Evolutionary conservation across 1,140 invertebrate species (phyloP).

Genomic region (Ceratina calcarata): DNA sequence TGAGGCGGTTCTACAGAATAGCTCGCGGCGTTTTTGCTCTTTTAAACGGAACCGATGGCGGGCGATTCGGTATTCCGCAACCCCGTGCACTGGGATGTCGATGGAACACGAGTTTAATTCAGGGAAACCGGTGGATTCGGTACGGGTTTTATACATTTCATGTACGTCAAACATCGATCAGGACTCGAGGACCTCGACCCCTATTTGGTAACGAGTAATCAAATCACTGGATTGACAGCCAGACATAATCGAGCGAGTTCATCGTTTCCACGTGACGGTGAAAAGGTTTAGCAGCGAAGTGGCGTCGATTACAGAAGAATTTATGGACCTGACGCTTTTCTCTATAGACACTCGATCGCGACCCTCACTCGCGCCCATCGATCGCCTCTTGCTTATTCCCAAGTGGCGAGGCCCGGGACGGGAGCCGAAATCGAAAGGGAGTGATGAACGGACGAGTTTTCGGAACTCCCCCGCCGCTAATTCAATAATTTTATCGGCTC

Average conservation of each 20-base stretch:
- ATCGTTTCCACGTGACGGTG: constrained; percentile 29
- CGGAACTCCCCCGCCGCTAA: constrained; percentile 19
- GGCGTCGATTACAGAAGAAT: constrained; percentile 56
- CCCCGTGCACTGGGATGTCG: background rate
- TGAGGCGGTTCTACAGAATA: constrained; percentile 37
- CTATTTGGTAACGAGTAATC: background rate
- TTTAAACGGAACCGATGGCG: constrained; percentile 22
- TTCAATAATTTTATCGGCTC: constrained; percentile 38
- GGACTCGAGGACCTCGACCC: background rate
- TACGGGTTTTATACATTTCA: too few species aligned
- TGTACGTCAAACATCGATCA: background rate
- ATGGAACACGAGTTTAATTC: background rate
- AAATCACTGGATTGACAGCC: background rate
- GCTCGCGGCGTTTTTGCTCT: constrained; percentile 42
- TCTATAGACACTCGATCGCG: constrained; percentile 58
- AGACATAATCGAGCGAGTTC: constrained; percentile 36
- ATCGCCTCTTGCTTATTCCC: constrained; percentile 65
- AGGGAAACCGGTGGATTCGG: too few species aligned
- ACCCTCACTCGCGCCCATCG: constrained; percentile 54
- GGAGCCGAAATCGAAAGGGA: background rate
- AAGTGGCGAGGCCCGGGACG: constrained; percentile 54
- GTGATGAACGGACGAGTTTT: constrained; percentile 34
- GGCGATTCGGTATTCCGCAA: background rate
- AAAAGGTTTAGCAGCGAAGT: constrained; percentile 43
- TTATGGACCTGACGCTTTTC: constrained; percentile 57